Conservation (phyloP, 2,888 invertebrate species). For the Geophilus truncorum region DNA sequence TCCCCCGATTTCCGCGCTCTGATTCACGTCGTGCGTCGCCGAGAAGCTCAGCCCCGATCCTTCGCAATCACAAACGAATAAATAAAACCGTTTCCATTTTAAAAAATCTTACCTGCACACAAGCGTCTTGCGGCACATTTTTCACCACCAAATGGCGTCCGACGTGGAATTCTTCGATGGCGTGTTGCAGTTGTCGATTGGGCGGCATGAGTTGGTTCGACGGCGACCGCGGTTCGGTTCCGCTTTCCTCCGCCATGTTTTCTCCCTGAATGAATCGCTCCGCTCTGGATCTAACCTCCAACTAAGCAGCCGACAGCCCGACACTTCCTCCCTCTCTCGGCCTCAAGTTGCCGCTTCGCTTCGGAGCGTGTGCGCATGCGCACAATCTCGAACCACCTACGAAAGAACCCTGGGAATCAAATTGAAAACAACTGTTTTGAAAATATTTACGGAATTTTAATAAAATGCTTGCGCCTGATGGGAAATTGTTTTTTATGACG, state of each 20-base stretch:
- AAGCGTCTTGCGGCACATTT: slow-evolving; percentile 50
- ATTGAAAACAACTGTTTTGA: not conserved
- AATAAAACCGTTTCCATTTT: not conserved
- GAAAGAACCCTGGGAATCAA: not conserved
- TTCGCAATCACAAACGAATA: no score
- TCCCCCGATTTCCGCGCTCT: no score
- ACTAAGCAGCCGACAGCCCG: not conserved
- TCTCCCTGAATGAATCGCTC: not conserved
- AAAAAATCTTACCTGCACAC: slow-evolving; percentile 47
- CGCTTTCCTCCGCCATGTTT: slow-evolving; percentile 3
- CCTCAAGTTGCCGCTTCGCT: not conserved
- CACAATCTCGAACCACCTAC: not conserved
- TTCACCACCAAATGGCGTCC: slow-evolving; percentile 49
- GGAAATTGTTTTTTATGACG: no score
- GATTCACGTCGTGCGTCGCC: not conserved
- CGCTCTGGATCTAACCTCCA: not conserved
- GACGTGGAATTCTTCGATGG: slow-evolving; percentile 44
- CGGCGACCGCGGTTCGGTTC: not conserved
- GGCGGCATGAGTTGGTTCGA: not conserved
- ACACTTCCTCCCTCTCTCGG: not conserved
- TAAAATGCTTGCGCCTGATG: not conserved
- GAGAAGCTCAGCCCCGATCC: not conserved
- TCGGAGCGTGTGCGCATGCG: not conserved
- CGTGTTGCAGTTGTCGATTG: not conserved
- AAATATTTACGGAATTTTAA: not conserved